phyloP scores from a whole-genome alignment of 2,888 invertebrate species.

The Homarus gammarus region DNA sequence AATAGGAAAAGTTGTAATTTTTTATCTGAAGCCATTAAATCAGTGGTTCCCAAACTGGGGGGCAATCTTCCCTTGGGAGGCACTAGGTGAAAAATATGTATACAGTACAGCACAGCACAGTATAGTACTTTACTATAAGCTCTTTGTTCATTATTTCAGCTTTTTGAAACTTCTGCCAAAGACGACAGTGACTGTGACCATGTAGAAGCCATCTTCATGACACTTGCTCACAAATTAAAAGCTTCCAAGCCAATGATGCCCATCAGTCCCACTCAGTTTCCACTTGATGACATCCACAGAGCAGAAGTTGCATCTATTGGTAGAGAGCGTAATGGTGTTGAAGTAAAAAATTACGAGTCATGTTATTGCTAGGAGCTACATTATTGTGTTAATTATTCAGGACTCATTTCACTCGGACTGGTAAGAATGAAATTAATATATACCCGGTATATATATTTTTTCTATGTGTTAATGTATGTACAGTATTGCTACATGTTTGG shows the following conservation, averaged over 20 bases:
- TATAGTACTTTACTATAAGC: too few relatives aligned
- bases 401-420: background rate
- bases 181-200: conserved; percentile 87
- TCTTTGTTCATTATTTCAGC: conserved; percentile 69
- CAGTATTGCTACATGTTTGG: background rate
- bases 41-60: too few relatives aligned
- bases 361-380: conserved; percentile 63
- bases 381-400: background rate
- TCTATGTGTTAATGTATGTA: background rate
- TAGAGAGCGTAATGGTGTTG: conserved; percentile 40
- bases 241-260: conserved; percentile 83
- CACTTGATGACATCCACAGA: conserved; percentile 49
- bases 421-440: background rate
- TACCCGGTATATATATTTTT: background rate
- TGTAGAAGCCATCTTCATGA: conserved; percentile 90
- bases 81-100: too few relatives aligned
- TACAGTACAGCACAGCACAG: too few relatives aligned
- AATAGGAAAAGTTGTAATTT: too few relatives aligned
- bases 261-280: conserved; percentile 57
- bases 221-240: conserved; percentile 88
- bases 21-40: too few relatives aligned
- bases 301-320: conserved; percentile 52
- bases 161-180: conserved; percentile 90
- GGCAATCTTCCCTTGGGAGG: too few relatives aligned
- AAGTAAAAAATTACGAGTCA: conserved; percentile 10